phyloP scores from a whole-genome alignment of 1,140 invertebrate genomes.

The Carposina sasakii region DNA sequence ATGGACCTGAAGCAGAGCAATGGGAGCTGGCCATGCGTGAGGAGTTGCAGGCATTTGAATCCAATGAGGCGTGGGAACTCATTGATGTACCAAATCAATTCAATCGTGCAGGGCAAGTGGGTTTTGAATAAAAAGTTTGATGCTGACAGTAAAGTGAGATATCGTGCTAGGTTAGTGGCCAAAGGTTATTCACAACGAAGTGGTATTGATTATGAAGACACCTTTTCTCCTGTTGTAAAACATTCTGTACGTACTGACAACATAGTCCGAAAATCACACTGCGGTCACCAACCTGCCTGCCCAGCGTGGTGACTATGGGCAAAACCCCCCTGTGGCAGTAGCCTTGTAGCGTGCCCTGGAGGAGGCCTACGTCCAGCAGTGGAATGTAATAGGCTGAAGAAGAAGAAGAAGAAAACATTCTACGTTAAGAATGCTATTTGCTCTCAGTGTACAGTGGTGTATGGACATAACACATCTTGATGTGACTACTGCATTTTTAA shows the following conservation, averaged over 20 bases:
- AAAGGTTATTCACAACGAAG: conserved; percentile 1
- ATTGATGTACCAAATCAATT: conserved; percentile 29
- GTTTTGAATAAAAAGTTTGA: background rate
- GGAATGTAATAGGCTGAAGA: no score
- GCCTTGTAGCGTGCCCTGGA: no score
- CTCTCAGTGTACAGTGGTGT: background rate
- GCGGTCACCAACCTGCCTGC: no score
- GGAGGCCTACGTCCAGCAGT: no score
- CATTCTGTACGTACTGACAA: no score
- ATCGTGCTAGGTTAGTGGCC: conserved; percentile 4
- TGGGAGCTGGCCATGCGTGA: conserved; percentile 24
- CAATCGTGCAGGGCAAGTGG: conserved; percentile 20
- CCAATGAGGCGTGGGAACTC: conserved; percentile 42
- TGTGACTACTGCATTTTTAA: conserved; percentile 14
- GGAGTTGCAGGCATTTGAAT: conserved; percentile 30
- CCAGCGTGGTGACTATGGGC: no score
- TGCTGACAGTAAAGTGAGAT: conserved; percentile 7
- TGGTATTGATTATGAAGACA: conserved; percentile 2
- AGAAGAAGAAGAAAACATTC: no score
- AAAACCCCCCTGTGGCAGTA: no score
- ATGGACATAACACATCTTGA: conserved; percentile 12
- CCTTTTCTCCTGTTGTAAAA: conserved; percentile 12
- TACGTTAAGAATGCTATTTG: conserved; percentile 20
- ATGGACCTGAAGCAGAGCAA: background rate
- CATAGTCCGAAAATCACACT: no score